A percentile compares a stretch with the other conserved stretches of the same genome.
Evolutionary conservation across 92 coral and sea anemone species (phyloP).

Genomic region (Zoanthus sansibaricus): DNA sequence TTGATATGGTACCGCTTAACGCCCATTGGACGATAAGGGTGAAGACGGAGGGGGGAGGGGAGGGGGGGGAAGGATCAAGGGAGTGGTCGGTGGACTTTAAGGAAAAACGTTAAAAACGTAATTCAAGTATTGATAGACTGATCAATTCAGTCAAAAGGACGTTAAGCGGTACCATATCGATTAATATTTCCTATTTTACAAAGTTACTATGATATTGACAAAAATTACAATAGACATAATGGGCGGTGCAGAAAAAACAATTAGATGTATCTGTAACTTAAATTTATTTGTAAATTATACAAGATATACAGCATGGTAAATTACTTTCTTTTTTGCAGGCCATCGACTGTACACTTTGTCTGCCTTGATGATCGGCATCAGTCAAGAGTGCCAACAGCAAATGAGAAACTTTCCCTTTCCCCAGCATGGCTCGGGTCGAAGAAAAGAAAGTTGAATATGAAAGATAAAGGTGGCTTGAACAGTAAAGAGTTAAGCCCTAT

Average conservation of each 20-base stretch:
- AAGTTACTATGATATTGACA: too few species aligned
- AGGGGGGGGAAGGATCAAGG: background rate
- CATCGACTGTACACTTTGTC: constrained; percentile 64
- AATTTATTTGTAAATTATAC: too few species aligned
- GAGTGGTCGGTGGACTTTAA: too few species aligned
- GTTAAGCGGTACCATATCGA: too few species aligned
- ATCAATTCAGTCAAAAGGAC: too few species aligned
- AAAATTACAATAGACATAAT: too few species aligned
- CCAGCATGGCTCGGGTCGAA: constrained; percentile 63
- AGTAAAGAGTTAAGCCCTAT: constrained; percentile 52
- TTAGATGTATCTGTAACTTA: too few species aligned
- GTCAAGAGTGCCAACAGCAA: constrained; percentile 46
- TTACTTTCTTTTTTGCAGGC: constrained; percentile 30
- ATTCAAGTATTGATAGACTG: too few species aligned
- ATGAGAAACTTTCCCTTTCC: constrained; percentile 54
- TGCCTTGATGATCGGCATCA: constrained; percentile 56
- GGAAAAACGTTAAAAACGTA: too few species aligned
- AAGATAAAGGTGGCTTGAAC: constrained; percentile 6
- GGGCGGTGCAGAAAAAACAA: too few species aligned
- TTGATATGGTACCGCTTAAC: background rate
- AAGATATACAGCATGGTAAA: background rate
- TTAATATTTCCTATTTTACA: too few species aligned
- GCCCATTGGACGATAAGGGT: too few species aligned
- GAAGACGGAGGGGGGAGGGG: background rate
- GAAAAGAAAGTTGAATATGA: constrained; percentile 59